Percentiles rank a stretch among this genome's conserved stretches.
Evolutionary conservation across 2,888 invertebrate species (phyloP).

Genomic region (Agapostemon virescens): DNA sequence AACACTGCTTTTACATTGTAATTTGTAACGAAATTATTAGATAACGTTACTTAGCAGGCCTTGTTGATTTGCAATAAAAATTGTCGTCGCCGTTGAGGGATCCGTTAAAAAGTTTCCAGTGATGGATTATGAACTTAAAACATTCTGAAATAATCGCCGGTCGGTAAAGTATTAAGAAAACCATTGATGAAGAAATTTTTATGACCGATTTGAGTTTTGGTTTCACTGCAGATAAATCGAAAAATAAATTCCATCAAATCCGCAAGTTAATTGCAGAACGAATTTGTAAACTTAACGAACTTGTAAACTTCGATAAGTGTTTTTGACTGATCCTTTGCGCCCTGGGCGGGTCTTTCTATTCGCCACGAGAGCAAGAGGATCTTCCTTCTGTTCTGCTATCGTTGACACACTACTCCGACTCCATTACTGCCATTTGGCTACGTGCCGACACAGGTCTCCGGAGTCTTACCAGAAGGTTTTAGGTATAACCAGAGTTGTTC

Average conservation of each 20-base stretch:
- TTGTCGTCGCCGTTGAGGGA: too few species aligned
- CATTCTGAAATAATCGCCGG: too few species aligned
- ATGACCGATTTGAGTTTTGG: not conserved
- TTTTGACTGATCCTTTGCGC: not conserved
- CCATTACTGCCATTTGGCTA: slow-evolving; percentile 13
- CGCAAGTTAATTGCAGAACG: too few species aligned
- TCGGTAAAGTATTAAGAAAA: too few species aligned
- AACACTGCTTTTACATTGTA: too few species aligned
- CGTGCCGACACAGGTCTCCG: slow-evolving; percentile 7
- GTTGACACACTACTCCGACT: not conserved
- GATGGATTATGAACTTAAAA: too few species aligned
- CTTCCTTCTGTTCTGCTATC: not conserved
- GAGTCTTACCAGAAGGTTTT: slow-evolving; percentile 13
- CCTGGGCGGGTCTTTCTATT: not conserved
- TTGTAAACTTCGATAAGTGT: not conserved
- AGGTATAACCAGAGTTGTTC: slow-evolving; percentile 6
- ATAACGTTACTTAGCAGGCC: too few species aligned
- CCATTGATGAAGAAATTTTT: not conserved
- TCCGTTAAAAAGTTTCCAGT: too few species aligned
- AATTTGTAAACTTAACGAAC: too few species aligned
- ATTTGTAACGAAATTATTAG: too few species aligned
- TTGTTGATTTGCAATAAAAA: too few species aligned
- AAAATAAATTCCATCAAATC: not conserved
- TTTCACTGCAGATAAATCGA: too few species aligned
- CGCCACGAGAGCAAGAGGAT: not conserved